phyloP scores from a whole-genome alignment of 2,888 invertebrate genomes.

The Glyphotaelius pellucidus region DNA sequence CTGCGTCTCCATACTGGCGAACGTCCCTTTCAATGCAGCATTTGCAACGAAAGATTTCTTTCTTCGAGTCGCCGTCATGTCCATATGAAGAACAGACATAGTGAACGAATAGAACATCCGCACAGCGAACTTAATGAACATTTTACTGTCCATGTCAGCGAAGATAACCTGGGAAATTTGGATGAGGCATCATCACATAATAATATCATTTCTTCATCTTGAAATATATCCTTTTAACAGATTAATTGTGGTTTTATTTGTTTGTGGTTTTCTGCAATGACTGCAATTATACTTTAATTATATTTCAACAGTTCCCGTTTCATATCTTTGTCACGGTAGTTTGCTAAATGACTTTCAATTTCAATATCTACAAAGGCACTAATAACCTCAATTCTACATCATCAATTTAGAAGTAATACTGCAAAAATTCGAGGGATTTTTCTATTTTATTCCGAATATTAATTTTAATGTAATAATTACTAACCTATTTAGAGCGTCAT shows the following conservation, averaged over 20 bases:
- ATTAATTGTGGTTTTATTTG: neutral
- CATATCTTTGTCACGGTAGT: too few species aligned
- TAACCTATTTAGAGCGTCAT: too few species aligned
- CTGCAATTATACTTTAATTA: too few species aligned
- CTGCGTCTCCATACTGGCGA: slow-evolving; percentile 61
- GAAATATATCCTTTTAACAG: neutral
- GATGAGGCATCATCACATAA: neutral
- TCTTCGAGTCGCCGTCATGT: slow-evolving; percentile 59
- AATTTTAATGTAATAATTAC: too few species aligned
- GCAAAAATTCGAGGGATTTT: too few species aligned
- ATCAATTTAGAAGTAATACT: too few species aligned
- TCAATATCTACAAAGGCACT: too few species aligned
- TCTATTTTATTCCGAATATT: too few species aligned
- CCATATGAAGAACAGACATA: slow-evolving; percentile 58
- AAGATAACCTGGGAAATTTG: slow-evolving; percentile 12
- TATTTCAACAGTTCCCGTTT: too few species aligned
- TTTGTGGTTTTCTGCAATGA: neutral
- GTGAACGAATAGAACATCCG: slow-evolving; percentile 57
- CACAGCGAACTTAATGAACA: slow-evolving; percentile 61
- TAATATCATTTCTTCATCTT: neutral
- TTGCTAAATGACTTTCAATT: too few species aligned
- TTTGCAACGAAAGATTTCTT: slow-evolving; percentile 58
- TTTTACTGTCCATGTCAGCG: slow-evolving; percentile 50
- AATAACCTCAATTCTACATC: too few species aligned
- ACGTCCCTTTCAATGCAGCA: slow-evolving; percentile 56